phyloP scores from a whole-genome alignment of 2,113 vertebrate genomes.

The Cheirogaleus medius region DNA sequence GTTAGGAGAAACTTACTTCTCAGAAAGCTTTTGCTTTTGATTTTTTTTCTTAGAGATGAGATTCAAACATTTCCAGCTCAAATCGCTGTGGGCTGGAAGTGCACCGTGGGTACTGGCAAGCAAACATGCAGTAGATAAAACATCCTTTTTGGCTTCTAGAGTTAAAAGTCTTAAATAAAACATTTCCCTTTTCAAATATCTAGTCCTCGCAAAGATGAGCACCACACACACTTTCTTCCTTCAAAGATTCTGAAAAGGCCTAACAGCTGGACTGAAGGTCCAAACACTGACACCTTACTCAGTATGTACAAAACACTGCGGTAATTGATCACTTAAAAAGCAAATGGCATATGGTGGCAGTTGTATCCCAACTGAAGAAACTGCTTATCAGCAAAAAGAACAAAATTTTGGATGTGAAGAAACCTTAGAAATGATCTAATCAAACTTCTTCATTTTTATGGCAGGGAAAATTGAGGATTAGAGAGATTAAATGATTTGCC shows the following conservation, averaged over 20 bases:
- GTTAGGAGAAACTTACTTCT: slow-evolving; percentile 4
- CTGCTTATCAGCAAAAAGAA: neutral
- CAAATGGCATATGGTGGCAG: neutral
- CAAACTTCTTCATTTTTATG: slow-evolving; percentile 5
- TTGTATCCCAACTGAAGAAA: slow-evolving; percentile 27
- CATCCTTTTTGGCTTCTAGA: neutral
- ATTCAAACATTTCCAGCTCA: neutral
- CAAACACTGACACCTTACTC: neutral
- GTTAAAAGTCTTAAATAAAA: slow-evolving; percentile 39
- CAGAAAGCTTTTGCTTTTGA: slow-evolving; percentile 19
- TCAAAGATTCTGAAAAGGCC: slow-evolving; percentile 42
- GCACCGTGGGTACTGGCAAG: neutral
- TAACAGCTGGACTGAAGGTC: neutral
- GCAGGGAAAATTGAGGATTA: neutral
- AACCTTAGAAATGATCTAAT: slow-evolving; percentile 35
- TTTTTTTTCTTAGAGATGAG: neutral
- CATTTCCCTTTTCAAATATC: neutral
- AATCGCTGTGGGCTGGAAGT: neutral
- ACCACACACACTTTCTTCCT: neutral
- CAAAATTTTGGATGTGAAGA: neutral
- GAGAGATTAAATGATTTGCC: neutral
- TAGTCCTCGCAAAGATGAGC: neutral
- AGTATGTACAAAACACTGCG: neutral
- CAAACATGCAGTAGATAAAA: neutral
- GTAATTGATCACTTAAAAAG: slow-evolving; percentile 34